Conservation (phyloP, 2,888 invertebrate species). For the Ophioninae sp. region DNA sequence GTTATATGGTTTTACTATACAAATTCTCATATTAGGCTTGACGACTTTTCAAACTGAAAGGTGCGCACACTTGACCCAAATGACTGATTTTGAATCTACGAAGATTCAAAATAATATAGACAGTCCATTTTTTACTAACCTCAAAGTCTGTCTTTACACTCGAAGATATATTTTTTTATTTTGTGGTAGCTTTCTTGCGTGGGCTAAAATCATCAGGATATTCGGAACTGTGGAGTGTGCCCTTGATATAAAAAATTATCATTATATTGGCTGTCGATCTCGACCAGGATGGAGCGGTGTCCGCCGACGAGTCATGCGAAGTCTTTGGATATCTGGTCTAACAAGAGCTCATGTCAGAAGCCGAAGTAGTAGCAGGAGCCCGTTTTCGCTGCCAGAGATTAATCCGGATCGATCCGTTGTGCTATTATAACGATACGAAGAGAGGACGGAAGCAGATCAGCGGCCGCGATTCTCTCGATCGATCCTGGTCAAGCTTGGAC, state of each 20-base stretch:
- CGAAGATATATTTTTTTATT: neutral
- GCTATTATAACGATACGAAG: slow-evolving; percentile 46
- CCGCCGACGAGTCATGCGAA: slow-evolving; percentile 40
- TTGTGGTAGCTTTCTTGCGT: neutral
- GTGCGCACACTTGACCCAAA: too few species aligned
- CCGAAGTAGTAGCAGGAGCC: slow-evolving; percentile 48
- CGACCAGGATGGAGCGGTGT: neutral
- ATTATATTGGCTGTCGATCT: slow-evolving; percentile 9
- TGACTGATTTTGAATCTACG: too few species aligned
- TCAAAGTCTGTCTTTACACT: neutral
- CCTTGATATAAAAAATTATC: slow-evolving; percentile 20
- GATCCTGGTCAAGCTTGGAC: slow-evolving; percentile 34
- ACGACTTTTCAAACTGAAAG: too few species aligned
- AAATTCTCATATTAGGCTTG: too few species aligned
- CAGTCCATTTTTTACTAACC: neutral
- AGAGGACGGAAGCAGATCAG: slow-evolving; percentile 41
- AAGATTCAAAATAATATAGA: too few species aligned
- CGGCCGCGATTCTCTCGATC: slow-evolving; percentile 55
- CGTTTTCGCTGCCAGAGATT: slow-evolving; percentile 54
- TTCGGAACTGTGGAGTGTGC: neutral
- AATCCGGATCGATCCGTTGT: slow-evolving; percentile 59
- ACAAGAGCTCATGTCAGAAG: slow-evolving; percentile 48
- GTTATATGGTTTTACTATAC: too few species aligned
- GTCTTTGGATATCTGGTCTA: slow-evolving; percentile 51
- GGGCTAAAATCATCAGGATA: neutral